Evolutionary conservation across 2,888 invertebrate species (phyloP).

Genomic region (Lacanobia oleracea): DNA sequence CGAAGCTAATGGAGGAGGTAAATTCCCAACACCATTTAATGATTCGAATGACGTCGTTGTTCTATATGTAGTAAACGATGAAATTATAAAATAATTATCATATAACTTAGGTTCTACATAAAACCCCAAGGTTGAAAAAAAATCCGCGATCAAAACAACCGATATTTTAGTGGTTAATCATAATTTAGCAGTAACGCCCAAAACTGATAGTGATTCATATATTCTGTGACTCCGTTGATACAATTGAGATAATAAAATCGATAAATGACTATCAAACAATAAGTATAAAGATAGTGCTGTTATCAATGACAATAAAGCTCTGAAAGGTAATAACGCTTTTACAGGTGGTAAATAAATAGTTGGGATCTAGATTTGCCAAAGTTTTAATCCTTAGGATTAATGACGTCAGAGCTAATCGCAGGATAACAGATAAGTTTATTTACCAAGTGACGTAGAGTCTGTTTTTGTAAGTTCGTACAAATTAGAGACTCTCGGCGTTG

Average conservation of each 20-base stretch:
- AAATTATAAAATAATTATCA: slow-evolving; percentile 14
- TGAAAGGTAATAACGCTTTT: slow-evolving; percentile 19
- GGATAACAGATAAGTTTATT: slow-evolving; percentile 17
- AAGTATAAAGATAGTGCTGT: slow-evolving; percentile 12
- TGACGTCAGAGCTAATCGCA: background rate
- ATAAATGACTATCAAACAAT: slow-evolving; percentile 26
- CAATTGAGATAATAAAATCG: slow-evolving; percentile 21
- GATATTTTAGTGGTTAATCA: background rate
- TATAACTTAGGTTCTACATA: slow-evolving; percentile 12
- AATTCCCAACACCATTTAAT: slow-evolving; percentile 8
- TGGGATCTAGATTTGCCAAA: background rate
- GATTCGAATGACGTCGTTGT: background rate
- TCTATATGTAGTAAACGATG: background rate
- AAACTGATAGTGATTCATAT: slow-evolving; percentile 33
- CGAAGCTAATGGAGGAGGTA: slow-evolving; percentile 11
- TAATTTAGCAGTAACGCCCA: background rate
- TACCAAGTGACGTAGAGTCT: background rate
- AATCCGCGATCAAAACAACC: slow-evolving; percentile 34
- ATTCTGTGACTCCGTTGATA: slow-evolving; percentile 26
- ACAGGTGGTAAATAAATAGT: slow-evolving; percentile 3
- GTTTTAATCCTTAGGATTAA: background rate
- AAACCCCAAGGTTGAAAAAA: slow-evolving; percentile 30
- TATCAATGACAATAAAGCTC: slow-evolving; percentile 33
- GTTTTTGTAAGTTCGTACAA: background rate
- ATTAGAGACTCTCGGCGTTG: background rate